Evolutionary conservation across 2,888 invertebrate genomes (phyloP).

Genomic region (Agonopterix subpropinquella): DNA sequence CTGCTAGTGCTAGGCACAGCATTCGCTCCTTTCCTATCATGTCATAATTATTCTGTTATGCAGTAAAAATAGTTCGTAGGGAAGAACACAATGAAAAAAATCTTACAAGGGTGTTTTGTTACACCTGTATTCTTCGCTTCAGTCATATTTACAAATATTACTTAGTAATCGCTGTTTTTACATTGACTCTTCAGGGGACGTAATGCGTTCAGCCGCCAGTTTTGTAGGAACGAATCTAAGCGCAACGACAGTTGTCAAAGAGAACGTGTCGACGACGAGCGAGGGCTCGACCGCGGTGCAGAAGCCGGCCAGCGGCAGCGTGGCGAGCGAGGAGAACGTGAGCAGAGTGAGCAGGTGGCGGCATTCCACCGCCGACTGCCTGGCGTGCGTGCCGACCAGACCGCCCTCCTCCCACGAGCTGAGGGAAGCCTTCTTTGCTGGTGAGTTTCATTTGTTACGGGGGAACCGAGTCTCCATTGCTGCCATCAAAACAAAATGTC

Average conservation of each 20-base stretch:
- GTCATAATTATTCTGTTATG: too few species aligned
- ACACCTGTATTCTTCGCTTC: too few species aligned
- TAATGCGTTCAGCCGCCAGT: slow-evolving; percentile 5
- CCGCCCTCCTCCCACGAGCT: slow-evolving; percentile 62
- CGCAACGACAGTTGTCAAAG: slow-evolving; percentile 1
- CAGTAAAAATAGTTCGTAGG: too few species aligned
- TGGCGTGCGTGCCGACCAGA: slow-evolving; percentile 56
- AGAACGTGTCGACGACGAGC: background rate
- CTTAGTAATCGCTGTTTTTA: too few species aligned
- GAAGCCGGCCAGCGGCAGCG: slow-evolving; percentile 1
- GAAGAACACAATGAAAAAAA: too few species aligned
- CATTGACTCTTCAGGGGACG: background rate
- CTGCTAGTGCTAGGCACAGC: too few species aligned
- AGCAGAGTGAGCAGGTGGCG: slow-evolving; percentile 32
- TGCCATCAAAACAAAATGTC: too few species aligned
- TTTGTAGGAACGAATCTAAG: slow-evolving; percentile 4
- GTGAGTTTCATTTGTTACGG: slow-evolving; percentile 21
- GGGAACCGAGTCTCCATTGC: too few species aligned
- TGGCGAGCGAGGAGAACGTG: slow-evolving; percentile 10
- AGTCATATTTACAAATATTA: too few species aligned
- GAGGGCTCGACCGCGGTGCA: background rate
- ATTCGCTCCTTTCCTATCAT: too few species aligned
- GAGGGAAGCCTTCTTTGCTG: slow-evolving; percentile 67
- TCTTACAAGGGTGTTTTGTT: too few species aligned
- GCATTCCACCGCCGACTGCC: slow-evolving; percentile 48